A percentile compares a stretch with the other conserved stretches of the same genome.
These are phyloP conservation scores for Ispidina picta DNA, from an alignment of 2,797 vertebrate genomes.

Conservation along the genomic window DNA sequence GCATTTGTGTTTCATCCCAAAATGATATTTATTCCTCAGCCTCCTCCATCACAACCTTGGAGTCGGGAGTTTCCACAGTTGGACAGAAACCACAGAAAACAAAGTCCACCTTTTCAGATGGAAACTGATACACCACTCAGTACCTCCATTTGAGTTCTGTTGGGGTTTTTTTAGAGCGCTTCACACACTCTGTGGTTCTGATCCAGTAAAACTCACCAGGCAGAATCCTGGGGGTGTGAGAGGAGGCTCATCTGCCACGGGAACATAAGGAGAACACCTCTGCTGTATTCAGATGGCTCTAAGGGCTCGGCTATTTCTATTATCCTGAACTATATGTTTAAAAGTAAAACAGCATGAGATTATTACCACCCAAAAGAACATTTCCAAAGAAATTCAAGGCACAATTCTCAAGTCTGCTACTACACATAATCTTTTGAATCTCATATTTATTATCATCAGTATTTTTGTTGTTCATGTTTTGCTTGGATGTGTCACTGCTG, in stretches of 20 bases:
- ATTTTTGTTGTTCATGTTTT: background rate
- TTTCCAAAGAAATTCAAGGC: background rate
- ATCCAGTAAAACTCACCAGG: background rate
- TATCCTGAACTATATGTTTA: conserved; percentile 35
- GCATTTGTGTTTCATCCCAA: background rate
- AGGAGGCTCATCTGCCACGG: background rate
- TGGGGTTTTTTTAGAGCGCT: background rate
- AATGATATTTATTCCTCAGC: background rate
- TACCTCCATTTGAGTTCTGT: background rate
- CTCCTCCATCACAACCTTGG: background rate
- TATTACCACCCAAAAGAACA: background rate
- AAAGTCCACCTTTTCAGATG: background rate
- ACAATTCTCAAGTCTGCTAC: background rate
- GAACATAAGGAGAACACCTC: background rate
- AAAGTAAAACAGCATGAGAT: conserved; percentile 27
- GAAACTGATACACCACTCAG: background rate
- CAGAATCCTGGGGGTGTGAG: background rate
- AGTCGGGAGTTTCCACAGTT: background rate
- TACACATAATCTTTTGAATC: background rate
- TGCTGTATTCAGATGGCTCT: background rate
- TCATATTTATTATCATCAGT: background rate
- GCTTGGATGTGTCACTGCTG: background rate
- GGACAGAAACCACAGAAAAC: background rate
- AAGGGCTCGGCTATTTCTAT: conserved; percentile 15
- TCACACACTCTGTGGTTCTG: conserved; percentile 22